A percentile compares a stretch with the other conserved stretches of the same genome.
These are phyloP conservation scores for Mirounga angustirostris DNA, from an alignment of 2,113 vertebrate species.

Conservation along the genomic window DNA sequence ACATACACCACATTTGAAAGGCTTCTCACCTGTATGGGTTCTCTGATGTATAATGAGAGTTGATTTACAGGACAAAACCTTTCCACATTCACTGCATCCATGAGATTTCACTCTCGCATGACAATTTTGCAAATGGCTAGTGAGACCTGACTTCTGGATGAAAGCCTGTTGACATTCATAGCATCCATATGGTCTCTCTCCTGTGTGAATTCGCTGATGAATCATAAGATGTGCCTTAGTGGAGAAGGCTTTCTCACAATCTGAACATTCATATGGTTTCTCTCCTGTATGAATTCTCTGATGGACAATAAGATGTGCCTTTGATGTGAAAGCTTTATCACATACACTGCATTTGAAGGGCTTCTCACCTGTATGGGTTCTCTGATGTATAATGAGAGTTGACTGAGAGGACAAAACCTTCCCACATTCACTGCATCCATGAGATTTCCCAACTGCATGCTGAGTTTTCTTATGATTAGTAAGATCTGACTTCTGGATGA, in stretches of 20 bases:
- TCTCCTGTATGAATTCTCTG: not conserved
- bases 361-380: not conserved
- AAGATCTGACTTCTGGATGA: constrained; percentile 18
- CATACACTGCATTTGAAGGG: not conserved
- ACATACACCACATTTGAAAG: not conserved
- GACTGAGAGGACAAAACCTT: not conserved
- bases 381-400: not conserved
- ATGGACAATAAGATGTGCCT: not conserved
- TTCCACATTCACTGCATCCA: constrained; percentile 6
- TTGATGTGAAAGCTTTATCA: not conserved
- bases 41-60: constrained; percentile 29
- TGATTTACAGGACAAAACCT: constrained; percentile 23
- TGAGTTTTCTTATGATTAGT: constrained; percentile 53
- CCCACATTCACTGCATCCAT: constrained; percentile 40
- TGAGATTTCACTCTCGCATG: constrained; percentile 4
- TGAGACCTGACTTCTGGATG: constrained; percentile 32
- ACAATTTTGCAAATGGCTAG: constrained; percentile 29
- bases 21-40: constrained; percentile 14
- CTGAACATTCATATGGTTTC: not conserved
- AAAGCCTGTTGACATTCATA: constrained; percentile 14
- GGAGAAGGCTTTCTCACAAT: constrained; percentile 20
- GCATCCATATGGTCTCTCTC: not conserved
- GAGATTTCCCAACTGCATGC: not conserved
- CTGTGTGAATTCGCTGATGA: not conserved
- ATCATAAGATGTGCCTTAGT: not conserved